Evolutionary conservation across 2,113 vertebrate genomes (phyloP), one percentile per base, ranked within the genome.

Genomic region (Alligator mississippiensis): DNA sequence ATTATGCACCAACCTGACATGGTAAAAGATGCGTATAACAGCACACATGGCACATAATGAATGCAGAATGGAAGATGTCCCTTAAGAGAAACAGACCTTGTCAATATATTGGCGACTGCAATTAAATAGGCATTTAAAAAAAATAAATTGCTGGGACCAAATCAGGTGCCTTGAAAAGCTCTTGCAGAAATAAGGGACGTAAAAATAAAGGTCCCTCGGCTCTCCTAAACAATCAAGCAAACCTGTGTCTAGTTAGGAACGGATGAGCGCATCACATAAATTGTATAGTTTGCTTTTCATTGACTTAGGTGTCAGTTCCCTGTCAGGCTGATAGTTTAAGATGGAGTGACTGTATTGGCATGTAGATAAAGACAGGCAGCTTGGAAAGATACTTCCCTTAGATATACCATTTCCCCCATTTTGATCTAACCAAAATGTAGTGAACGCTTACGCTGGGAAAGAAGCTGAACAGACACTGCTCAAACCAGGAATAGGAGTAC

Each of bases 11-110:
- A 1, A 21, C 24, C 10, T 13, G 74, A 68, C 76, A 21, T 5
- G 5, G 7, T 5, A 0, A 0, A 3, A 54, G 75, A 62, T 0
- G 1, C 18, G n/a, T 3, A 3, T 1, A 0, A 5, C 0, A 18
- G 2, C 61, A 10, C 1, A n/a, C 10, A 28, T n/a, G 66, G 16
- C 15, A 18, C 66, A 68, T 5, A 27, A 25, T 30, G n/a, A 68
- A 68, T 68, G 30, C n/a, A 68, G 9, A 30, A 30, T 68, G n/a
- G n/a, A 68, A 68, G 64, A 68, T 30, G n/a, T 4, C n/a, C 15
- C 14, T n/a, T 28, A 9, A 30, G n/a, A 68, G n/a, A 68, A 30
- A 68, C 30, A 30, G 8, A 9, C 30, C 28, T 68, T 28, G 30
- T 68, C 64, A 30, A n/a, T 30, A 17, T 17, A 68, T 68, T 68